Evolutionary conservation across 2,888 invertebrate species (phyloP).

Genomic region (Andrena bucephala): DNA sequence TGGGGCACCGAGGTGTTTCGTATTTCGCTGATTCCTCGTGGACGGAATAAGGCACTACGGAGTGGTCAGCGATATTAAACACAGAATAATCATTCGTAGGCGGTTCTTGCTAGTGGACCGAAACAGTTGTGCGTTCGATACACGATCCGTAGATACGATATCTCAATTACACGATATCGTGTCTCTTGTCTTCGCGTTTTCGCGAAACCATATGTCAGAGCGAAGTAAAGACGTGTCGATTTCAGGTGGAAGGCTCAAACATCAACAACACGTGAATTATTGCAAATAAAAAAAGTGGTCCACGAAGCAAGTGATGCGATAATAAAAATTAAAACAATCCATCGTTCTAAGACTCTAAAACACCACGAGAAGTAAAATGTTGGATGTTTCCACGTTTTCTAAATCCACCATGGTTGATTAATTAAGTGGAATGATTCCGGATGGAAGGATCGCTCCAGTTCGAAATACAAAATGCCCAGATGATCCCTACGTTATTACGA

Average conservation of each 20-base stretch:
- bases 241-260: neutral
- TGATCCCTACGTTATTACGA: neutral
- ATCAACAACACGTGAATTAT: neutral
- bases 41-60: conserved; percentile 25
- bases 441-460: neutral
- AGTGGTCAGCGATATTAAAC: conserved; percentile 54
- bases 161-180: neutral
- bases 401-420: too few relatives aligned
- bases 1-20: conserved; percentile 30
- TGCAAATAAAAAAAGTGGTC: neutral
- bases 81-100: conserved; percentile 68
- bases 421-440: conserved; percentile 24
- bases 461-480: neutral
- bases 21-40: conserved; percentile 38
- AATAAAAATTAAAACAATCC: neutral
- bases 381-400: neutral
- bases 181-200: neutral
- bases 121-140: conserved; percentile 68
- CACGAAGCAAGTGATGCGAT: neutral
- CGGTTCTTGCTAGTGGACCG: conserved; percentile 73
- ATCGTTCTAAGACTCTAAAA: neutral
- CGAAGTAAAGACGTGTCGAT: neutral
- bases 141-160: conserved; percentile 21
- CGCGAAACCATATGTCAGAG: neutral
- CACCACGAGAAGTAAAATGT: neutral